These are phyloP conservation scores for Elgaria multicarinata DNA, from an alignment of 2,113 vertebrate genomes.

Conservation along the genomic window DNA sequence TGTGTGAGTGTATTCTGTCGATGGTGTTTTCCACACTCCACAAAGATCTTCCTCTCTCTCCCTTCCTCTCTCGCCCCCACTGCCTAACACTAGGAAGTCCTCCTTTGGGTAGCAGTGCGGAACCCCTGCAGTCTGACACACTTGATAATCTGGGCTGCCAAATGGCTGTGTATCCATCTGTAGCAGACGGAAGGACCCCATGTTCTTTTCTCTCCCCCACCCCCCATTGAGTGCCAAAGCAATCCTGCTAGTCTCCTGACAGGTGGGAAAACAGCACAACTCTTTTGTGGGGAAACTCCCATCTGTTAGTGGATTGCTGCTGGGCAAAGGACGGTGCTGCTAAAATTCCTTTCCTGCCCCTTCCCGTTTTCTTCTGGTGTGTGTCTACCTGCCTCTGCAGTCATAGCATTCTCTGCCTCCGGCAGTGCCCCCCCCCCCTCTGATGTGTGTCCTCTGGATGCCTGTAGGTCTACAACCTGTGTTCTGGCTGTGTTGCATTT, in stretches of 20 bases:
- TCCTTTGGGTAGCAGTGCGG: neutral
- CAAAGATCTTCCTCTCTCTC: neutral
- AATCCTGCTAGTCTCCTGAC: neutral
- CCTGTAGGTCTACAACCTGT: neutral
- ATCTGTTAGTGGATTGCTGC: neutral
- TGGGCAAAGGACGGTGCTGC: neutral
- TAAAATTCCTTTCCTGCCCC: neutral
- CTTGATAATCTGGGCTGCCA: neutral
- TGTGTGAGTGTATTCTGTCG: neutral
- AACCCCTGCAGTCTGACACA: constrained; percentile 22
- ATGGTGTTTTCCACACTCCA: no score
- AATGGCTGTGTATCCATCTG: neutral
- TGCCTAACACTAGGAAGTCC: neutral
- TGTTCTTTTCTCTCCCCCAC: neutral
- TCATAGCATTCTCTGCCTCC: neutral
- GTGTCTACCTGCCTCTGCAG: neutral
- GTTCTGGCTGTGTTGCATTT: neutral
- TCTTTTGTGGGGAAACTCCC: neutral
- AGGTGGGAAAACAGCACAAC: constrained; percentile 1
- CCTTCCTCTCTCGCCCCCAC: no score
- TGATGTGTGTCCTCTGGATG: neutral
- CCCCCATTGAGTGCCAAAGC: neutral
- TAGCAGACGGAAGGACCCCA: neutral
- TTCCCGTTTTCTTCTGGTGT: neutral
- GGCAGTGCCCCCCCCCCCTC: no score